phyloP scores from a whole-genome alignment of 2,888 invertebrate genomes.

The Sinotaia quadrata region DNA sequence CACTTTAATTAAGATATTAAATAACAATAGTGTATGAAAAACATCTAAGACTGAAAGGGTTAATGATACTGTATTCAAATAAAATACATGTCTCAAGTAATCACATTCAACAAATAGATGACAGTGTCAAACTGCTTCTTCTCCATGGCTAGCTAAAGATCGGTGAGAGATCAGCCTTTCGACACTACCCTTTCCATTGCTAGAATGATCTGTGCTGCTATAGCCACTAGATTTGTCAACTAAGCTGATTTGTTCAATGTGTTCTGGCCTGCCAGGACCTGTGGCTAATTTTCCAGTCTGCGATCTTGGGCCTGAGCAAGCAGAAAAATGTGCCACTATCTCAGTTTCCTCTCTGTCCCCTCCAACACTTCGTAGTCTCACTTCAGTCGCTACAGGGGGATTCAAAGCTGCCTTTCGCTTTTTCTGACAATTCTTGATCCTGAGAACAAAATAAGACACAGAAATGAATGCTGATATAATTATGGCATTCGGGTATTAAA shows the following conservation, averaged over 20 bases:
- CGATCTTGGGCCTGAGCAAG: neutral
- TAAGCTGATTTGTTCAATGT: constrained; percentile 25
- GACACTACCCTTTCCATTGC: constrained; percentile 39
- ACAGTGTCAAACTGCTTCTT: no score
- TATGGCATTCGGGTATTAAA: neutral
- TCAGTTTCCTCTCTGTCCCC: constrained; percentile 17
- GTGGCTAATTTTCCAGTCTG: neutral
- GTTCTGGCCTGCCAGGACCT: constrained; percentile 5
- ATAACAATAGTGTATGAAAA: no score
- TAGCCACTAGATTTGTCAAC: constrained; percentile 44
- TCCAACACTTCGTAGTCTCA: constrained; percentile 28
- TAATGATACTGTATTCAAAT: no score
- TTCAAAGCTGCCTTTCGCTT: constrained; percentile 22
- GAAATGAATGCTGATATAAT: neutral
- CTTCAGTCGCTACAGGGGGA: constrained; percentile 35
- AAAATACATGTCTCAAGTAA: no score
- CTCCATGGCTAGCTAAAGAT: no score
- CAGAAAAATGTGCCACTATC: constrained; percentile 10
- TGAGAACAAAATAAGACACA: neutral
- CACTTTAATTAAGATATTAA: no score
- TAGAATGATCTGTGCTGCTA: constrained; percentile 45
- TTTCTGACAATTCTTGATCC: constrained; percentile 32
- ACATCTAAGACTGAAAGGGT: no score
- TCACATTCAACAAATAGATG: no score
- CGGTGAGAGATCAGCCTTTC: constrained; percentile 41